phyloP scores from a whole-genome alignment of 2,113 vertebrate genomes.

The Hypocryptadius cinnamomeus region DNA sequence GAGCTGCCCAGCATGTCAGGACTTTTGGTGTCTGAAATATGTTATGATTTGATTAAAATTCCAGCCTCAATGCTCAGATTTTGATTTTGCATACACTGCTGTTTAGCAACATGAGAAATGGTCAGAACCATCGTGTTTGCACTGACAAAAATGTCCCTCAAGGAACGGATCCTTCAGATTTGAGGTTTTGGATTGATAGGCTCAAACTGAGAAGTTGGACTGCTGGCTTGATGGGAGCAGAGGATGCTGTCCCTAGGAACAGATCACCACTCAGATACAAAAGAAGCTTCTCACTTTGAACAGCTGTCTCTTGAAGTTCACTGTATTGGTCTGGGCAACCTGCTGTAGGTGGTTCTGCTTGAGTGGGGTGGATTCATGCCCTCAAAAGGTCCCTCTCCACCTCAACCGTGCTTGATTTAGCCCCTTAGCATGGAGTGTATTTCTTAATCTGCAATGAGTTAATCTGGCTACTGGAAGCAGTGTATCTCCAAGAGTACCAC shows the following conservation, averaged over 20 bases:
- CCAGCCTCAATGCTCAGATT: background rate
- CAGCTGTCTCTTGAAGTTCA: background rate
- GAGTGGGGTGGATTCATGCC: accelerated
- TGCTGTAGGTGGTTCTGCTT: background rate
- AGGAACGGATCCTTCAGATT: background rate
- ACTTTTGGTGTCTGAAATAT: background rate
- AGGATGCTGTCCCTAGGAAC: background rate
- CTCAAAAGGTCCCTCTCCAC: background rate
- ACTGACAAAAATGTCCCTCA: background rate
- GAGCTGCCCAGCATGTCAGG: background rate
- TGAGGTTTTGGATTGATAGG: slow-evolving; percentile 9
- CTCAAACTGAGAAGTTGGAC: background rate
- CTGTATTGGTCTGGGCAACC: background rate
- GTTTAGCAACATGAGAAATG: slow-evolving; percentile 3
- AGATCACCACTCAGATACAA: background rate
- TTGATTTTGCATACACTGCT: background rate
- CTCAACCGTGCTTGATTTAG: background rate
- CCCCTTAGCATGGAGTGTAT: background rate
- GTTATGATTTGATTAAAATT: background rate
- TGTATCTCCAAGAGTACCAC: background rate
- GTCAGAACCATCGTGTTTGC: background rate
- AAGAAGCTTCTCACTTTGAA: background rate
- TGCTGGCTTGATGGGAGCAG: background rate
- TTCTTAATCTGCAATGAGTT: background rate
- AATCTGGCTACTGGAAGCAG: background rate